phyloP scores from a whole-genome alignment of 2,113 vertebrate genomes.

The Mirounga angustirostris region DNA sequence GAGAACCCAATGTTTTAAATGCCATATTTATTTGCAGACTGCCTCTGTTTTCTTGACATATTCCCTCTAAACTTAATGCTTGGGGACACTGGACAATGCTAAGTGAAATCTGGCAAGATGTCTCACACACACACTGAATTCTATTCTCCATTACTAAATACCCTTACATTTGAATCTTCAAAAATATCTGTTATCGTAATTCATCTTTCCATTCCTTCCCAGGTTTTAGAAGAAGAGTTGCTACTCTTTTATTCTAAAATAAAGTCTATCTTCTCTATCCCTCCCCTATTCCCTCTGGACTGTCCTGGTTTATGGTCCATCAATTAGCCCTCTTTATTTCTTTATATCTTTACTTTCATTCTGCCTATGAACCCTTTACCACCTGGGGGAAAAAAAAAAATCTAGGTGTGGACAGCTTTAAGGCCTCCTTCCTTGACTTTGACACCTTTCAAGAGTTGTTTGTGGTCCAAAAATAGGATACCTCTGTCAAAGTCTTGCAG shows the following conservation, averaged over 20 bases:
- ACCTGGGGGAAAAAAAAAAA: neutral
- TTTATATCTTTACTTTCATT: neutral
- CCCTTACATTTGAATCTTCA: neutral
- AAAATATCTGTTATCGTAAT: neutral
- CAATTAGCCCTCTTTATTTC: neutral
- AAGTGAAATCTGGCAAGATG: neutral
- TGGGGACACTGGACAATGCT: neutral
- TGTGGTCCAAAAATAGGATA: neutral
- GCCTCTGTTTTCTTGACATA: neutral
- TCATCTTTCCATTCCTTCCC: neutral
- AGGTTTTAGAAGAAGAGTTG: neutral
- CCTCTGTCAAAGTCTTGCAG: neutral
- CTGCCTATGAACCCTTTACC: neutral
- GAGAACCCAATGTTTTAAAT: neutral
- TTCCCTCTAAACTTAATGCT: neutral
- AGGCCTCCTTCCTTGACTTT: neutral
- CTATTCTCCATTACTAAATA: neutral
- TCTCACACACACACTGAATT: neutral
- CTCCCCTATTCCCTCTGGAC: neutral
- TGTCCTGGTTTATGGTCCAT: neutral
- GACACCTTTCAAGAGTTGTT: neutral
- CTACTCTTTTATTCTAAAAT: slow-evolving; percentile 23
- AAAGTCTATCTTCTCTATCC: neutral
- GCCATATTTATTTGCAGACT: neutral
- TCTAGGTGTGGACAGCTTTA: neutral